Evolutionary conservation across 2,797 vertebrate genomes (phyloP), one percentile per base, ranked within the genome.

Genomic region (Catostomus latipinnis): DNA sequence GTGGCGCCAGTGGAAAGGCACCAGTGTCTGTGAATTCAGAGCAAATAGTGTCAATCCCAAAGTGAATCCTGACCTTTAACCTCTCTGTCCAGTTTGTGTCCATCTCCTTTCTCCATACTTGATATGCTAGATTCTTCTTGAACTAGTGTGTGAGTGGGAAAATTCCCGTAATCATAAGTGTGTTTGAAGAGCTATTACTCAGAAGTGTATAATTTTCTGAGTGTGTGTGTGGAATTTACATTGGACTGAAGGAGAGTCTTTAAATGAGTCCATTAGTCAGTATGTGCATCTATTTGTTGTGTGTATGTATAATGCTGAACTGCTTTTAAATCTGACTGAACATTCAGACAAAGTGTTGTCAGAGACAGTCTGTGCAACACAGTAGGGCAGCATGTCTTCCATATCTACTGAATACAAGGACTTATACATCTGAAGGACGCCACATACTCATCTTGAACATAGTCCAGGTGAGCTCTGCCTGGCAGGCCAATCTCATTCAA

Each of bases 11-110:
- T 84, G 85, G 78, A 45, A 63, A 77, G 84, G 88, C 84, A 86
- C 77, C 83, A 88, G 86, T 87, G 79, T 83, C 71, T 71, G 58
- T 75, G 72, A 81, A 73, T 18, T 75, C 57, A 80, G 57, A 65
- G 69, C 84, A 93, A 91, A 93, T 81, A 90, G 79, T 45, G 77
- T 71, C 83, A 65, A 81, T 83, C 81, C 84, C 87, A 80, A 89
- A 89, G 86, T 8, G 71, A 62, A 49, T 62, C 60, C 18, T 89
- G 72, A 89, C 89, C 92, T 90, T 84, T 92, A 91, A 92, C 90
- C 91, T 83, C 80, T 71, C 70, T 53, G 53, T 48, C 60, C 65
- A 73, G 53, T 34, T 34, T 78, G 53, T 14, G 46, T 71, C 46
- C n/a, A 10, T 75, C 70, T 72, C 68, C 7, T 12, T 88, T 90